These are phyloP conservation scores for Smithornis capensis DNA, from an alignment of 2,113 vertebrate species.

Conservation along the genomic window DNA sequence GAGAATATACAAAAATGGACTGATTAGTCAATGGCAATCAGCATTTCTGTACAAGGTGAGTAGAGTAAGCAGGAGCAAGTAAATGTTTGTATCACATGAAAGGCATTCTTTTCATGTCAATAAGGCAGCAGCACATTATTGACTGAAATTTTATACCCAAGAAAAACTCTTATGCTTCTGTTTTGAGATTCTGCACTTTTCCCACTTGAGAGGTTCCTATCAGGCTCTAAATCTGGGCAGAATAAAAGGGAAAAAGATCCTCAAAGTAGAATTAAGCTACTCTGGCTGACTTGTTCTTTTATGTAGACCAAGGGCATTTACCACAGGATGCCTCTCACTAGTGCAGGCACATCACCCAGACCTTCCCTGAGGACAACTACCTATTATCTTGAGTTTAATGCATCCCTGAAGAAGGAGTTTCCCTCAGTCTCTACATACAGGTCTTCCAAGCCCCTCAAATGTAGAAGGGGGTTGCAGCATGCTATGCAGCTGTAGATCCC, in stretches of 20 bases:
- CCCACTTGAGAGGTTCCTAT: constrained; percentile 41
- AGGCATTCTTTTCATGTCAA: constrained; percentile 40
- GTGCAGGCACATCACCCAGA: background rate
- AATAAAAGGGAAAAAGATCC: background rate
- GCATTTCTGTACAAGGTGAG: constrained; percentile 66
- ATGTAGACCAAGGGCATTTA: background rate
- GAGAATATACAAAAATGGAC: constrained; percentile 78
- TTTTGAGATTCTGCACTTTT: constrained; percentile 38
- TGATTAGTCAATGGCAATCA: constrained; percentile 68
- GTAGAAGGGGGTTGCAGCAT: background rate
- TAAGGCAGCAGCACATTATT: constrained; percentile 57
- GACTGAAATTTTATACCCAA: constrained; percentile 64
- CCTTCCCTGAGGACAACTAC: background rate
- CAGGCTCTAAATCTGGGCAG: background rate
- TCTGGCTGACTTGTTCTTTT: background rate
- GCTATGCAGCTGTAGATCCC: background rate
- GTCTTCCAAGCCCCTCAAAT: background rate
- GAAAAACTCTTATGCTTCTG: constrained; percentile 22
- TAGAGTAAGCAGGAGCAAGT: constrained; percentile 62
- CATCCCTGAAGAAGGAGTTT: background rate
- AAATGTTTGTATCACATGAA: constrained; percentile 57
- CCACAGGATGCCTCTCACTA: background rate
- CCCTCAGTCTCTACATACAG: background rate
- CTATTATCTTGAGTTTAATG: background rate
- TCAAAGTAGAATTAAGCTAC: background rate